phyloP scores from a whole-genome alignment of 2,113 vertebrate genomes.

The Cyanistes caeruleus region DNA sequence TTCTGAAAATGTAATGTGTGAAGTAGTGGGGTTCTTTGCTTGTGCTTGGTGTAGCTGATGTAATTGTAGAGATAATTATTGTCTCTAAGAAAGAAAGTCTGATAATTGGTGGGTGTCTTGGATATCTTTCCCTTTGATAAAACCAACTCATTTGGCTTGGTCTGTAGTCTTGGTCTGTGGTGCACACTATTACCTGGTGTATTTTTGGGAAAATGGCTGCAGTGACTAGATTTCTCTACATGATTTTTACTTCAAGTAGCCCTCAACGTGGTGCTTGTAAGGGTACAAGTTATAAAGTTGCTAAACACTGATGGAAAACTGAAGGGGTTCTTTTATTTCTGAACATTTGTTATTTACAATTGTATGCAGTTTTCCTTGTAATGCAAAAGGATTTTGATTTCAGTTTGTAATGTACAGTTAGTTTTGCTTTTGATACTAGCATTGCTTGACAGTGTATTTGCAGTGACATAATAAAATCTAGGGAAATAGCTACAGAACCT shows the following conservation, averaged over 20 bases:
- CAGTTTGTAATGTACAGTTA: neutral
- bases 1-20: neutral
- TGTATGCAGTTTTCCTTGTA: neutral
- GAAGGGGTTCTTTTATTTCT: neutral
- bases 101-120: neutral
- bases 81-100: neutral
- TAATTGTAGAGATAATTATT: neutral
- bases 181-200: neutral
- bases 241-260: neutral
- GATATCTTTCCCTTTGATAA: neutral
- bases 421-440: neutral
- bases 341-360: neutral
- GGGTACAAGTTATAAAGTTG: neutral
- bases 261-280: neutral
- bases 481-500: neutral
- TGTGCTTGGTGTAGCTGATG: neutral
- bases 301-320: neutral
- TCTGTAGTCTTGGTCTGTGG: neutral
- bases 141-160: fast-evolving
- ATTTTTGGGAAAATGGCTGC: neutral
- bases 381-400: neutral
- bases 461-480: neutral
- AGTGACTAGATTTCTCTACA: fast-evolving
- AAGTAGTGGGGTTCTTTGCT: neutral
- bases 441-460: neutral